Base-by-base conservation (phyloP, 2,888 invertebrate species). In the Metopia argyrocephala region DNA sequence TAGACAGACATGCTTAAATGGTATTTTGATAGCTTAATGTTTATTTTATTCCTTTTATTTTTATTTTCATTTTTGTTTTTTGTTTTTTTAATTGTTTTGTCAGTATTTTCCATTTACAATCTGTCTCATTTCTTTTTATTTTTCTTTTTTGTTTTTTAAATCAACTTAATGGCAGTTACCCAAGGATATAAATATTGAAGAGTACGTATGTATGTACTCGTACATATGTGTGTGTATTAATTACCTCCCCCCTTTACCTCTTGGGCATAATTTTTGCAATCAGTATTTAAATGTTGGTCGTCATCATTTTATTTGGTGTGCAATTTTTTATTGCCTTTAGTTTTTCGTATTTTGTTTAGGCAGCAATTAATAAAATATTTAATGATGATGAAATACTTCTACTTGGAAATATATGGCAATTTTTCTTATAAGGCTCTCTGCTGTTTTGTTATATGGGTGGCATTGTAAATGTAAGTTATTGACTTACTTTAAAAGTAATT, bases 301-400 rank as follows among this genome's bases (percentile, higher is more conserved):
- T 38, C 15, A n/a, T n/a, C n/a, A 12, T 38, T 12, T 38, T 38
- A 38, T 15, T 38, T 12, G 15, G 38, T 12, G 9, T n/a, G n/a
- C n/a, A n/a, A n/a, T 59, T 68, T 45, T 46, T 6, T 31, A 3
- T 18, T 54, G n/a, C 15, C 20, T 27, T 65, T 28, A 31, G 21
- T n/a, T 18, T 48, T 38, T 28, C 3, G 6, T 12, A 38, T 15
- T 18, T 59, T 59, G 20, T 38, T 62, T 54, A 25, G 54, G 68
- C 73, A 74, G 80, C 73, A 81, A 81, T 81, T 81, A 81, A 76
- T 81, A 76, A 74, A 80, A 81, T 54, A 66, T 74, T 76, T 69
- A 76, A 81, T 76, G 73, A 76, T 74, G 80, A 81, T 76, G 64
- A 74, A 81, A 57, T 74, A 59, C 59, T 59, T 52, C 64, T 74